phyloP scores from a whole-genome alignment of 2,797 vertebrate genomes.

The Iguana delicatissima region DNA sequence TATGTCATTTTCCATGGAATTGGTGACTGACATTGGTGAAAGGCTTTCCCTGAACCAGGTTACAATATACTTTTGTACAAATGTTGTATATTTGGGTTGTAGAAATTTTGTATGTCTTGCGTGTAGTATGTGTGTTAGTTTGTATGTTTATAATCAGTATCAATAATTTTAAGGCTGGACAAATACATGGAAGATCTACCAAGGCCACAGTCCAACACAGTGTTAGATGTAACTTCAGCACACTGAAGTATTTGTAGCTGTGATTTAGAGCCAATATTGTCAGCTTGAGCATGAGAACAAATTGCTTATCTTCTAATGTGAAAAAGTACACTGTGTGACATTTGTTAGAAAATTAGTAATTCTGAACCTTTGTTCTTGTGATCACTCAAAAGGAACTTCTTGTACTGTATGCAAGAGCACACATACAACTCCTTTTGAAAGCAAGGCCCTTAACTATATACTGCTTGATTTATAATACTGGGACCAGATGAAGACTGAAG shows the following conservation, averaged over 20 bases:
- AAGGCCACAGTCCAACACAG: background rate
- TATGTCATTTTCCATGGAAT: background rate
- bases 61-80: constrained; percentile 27
- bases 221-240: background rate
- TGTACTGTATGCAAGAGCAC: no score
- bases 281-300: background rate
- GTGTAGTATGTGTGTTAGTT: background rate
- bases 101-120: background rate
- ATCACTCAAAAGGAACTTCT: background rate
- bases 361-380: background rate
- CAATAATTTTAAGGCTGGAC: background rate
- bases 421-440: background rate
- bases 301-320: background rate
- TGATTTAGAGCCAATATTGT: background rate
- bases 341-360: background rate
- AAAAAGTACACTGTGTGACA: background rate
- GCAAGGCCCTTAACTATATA: background rate
- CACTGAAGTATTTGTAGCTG: background rate
- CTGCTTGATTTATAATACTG: background rate
- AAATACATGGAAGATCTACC: background rate
- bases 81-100: constrained; percentile 13
- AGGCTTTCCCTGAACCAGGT: background rate
- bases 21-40: background rate
- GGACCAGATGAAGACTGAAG: background rate
- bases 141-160: background rate